Evolutionary conservation across 2,113 vertebrate species (phyloP).

Genomic region (Rhodinocichla rosea): DNA sequence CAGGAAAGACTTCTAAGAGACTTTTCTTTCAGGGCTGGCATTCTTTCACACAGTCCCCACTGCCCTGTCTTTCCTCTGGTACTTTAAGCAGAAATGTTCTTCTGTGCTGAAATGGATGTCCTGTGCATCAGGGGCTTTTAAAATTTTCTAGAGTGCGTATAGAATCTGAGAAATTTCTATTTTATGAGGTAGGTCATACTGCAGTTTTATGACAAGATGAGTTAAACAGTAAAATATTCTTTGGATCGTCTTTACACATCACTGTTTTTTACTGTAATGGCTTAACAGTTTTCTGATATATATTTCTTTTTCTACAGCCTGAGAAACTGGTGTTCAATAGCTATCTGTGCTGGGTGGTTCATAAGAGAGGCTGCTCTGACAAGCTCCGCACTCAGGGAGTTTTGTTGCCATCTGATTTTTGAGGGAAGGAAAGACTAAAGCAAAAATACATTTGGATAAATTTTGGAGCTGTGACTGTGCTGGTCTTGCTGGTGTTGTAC

Average conservation of each 20-base stretch:
- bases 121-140: neutral
- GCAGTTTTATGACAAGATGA: neutral
- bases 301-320: neutral
- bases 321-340: neutral
- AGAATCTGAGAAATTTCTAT: neutral
- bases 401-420: neutral
- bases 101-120: neutral
- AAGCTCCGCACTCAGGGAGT: neutral
- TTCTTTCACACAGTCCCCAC: neutral
- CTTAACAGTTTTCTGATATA: neutral
- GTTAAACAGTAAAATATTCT: constrained; percentile 2
- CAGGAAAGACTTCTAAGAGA: neutral
- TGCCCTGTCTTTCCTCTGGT: neutral
- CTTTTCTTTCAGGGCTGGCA: neutral
- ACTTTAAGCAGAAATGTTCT: neutral
- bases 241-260: neutral
- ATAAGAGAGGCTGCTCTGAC: neutral
- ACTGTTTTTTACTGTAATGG: neutral
- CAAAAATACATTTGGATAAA: neutral
- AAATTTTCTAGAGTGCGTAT: neutral
- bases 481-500: neutral
- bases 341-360: neutral
- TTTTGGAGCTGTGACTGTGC: neutral
- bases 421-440: neutral
- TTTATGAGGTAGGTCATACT: neutral